Base-by-base conservation (phyloP, 2,113 vertebrate species). In the Panurus biarmicus region DNA sequence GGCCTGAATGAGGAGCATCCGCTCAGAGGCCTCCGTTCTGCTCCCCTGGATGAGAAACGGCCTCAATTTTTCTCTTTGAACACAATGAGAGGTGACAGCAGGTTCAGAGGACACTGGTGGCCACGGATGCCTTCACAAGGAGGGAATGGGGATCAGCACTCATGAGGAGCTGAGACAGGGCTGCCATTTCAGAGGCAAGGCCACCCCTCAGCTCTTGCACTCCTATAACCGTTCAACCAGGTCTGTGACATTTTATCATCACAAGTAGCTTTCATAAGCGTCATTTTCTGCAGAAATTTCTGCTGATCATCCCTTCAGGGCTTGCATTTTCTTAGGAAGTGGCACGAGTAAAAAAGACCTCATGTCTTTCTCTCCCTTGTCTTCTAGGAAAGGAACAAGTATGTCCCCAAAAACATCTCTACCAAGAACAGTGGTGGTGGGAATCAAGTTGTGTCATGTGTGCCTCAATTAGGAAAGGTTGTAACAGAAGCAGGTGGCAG, bases 181-280 rank as follows among this genome's bases (percentile, higher is more conserved):
- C 58, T 74, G 66, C 74, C 82, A 65, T 70, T 81, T 45, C 88
- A 72, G 25, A 56, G 57, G 89, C 78, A 29, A 56, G 58, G 86
- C 78, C 73, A 47, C 33, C 48, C 62, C 12, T 79, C 67, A 36
- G 79, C 80, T 45, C 80, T 33, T 26, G 66, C 36, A 24, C n/a
- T 66, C 40, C 82, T 56, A 5, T 23, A 75, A 62, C n/a, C 42
- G 5, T 56, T 82, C 79, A 79, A 12, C 51, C 65, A 92, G 62
- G 23, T 31, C 78, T 60, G 61, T 45, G 88, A 72, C 66, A 60
- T 95, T 93, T 92, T 82, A 90, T 88, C 86, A n/a, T 62, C n/a
- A 6, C 11, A 12, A 72, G 53, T 10, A 64, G 71, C 33, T 79
- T 87, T 87, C 31, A 2, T 28, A 75, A 60, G 71, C 3, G 12